Conservation (phyloP, 2,888 invertebrate genomes). For the Drosophila setosimentum region DNA sequence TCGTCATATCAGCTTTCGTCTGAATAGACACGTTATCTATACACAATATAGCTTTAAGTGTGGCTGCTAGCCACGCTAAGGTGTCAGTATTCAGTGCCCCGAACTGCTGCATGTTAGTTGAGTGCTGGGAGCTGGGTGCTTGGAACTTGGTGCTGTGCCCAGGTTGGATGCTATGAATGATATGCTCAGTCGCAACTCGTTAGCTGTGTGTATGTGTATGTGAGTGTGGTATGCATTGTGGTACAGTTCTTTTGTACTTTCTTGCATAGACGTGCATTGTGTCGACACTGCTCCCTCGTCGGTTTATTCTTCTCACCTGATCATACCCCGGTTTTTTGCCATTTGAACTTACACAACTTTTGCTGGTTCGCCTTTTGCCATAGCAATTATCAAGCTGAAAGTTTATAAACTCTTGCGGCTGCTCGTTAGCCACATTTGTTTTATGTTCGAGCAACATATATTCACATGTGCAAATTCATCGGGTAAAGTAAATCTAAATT, state of each 20-base stretch:
- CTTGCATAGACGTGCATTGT: constrained; percentile 60
- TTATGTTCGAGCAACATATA: constrained; percentile 29
- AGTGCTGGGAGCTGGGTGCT: constrained; percentile 6
- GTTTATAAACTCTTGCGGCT: constrained; percentile 52
- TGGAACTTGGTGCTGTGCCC: constrained; percentile 14
- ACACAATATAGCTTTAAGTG: constrained; percentile 77
- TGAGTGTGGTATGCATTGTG: constrained; percentile 53
- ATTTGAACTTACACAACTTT: constrained; percentile 53
- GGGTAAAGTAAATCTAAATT: constrained; percentile 64
- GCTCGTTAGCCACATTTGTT: constrained; percentile 69
- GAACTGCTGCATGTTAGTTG: constrained; percentile 13
- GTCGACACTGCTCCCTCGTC: constrained; percentile 47
- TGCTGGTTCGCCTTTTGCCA: constrained; percentile 53
- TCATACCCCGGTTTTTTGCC: constrained; percentile 34
- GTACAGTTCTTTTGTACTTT: constrained; percentile 62
- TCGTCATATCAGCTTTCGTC: constrained; percentile 76
- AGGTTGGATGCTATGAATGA: constrained; percentile 50
- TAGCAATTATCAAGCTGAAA: constrained; percentile 66
- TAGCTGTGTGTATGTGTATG: constrained; percentile 37
- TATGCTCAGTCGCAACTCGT: constrained; percentile 62
- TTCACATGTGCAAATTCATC: constrained; percentile 60
- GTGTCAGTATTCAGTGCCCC: constrained; percentile 29
- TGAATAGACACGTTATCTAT: constrained; percentile 80
- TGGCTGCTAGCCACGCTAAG: constrained; percentile 39
- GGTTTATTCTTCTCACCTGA: background rate